Conservation (phyloP, 2,113 vertebrate species). For the Cavia porcellus region DNA sequence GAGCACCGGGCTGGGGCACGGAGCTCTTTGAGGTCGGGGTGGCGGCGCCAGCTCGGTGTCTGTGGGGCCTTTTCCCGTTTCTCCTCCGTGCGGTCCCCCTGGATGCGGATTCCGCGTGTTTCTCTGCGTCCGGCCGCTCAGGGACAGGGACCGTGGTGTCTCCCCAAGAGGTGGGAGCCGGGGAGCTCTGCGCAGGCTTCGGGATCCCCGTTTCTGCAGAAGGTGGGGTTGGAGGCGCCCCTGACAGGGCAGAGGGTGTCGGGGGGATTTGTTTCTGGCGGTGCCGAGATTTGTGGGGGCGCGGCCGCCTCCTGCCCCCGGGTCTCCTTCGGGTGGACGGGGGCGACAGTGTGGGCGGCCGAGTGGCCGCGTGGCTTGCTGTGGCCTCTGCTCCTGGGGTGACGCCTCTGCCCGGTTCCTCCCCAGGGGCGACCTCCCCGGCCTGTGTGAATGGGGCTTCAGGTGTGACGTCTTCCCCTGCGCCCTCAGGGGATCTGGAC, state of each 20-base stretch:
- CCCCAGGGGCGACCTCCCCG: background rate
- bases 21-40: accelerated
- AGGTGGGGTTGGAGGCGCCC: background rate
- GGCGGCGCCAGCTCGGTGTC: accelerated
- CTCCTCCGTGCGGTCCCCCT: background rate
- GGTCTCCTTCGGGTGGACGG: slow-evolving; percentile 86
- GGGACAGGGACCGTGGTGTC: background rate
- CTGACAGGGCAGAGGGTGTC: background rate
- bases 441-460: background rate
- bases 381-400: background rate
- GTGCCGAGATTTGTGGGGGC: slow-evolving; percentile 87
- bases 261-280: slow-evolving; percentile 56
- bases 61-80: slow-evolving; percentile 30
- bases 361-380: slow-evolving; percentile 22
- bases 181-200: background rate
- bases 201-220: background rate
- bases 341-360: slow-evolving; percentile 65
- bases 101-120: accelerated
- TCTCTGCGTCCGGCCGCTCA: background rate
- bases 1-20: background rate
- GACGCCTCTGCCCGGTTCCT: background rate
- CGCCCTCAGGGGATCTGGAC: background rate
- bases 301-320: slow-evolving; percentile 85
- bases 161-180: background rate
- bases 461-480: background rate